Evolutionary conservation across 2,888 invertebrate species (phyloP).

Genomic region (Phania funesta): DNA sequence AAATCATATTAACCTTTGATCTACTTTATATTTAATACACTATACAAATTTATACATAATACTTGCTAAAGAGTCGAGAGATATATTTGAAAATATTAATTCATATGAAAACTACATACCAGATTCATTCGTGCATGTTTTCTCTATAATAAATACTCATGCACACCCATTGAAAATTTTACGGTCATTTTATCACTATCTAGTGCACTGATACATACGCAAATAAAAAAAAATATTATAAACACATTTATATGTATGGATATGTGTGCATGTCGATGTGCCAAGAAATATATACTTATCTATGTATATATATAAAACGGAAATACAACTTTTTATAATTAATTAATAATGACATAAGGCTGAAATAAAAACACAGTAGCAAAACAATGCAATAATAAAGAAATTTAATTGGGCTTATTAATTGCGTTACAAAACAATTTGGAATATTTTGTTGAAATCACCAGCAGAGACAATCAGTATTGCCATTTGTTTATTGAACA

Average conservation of each 20-base stretch:
- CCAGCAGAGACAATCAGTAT: too few species aligned
- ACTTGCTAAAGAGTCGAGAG: too few species aligned
- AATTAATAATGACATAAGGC: constrained; percentile 56
- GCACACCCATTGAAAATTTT: neutral
- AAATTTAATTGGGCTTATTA: too few species aligned
- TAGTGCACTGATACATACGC: neutral
- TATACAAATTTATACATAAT: neutral
- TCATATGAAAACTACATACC: neutral
- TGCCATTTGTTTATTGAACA: too few species aligned
- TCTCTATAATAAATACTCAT: too few species aligned
- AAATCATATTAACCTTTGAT: constrained; percentile 61
- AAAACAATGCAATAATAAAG: constrained; percentile 16
- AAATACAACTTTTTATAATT: constrained; percentile 44
- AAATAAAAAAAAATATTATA: neutral
- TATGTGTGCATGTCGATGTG: too few species aligned
- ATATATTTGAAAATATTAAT: neutral
- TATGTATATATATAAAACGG: constrained; percentile 49
- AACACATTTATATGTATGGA: neutral
- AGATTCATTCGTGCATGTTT: constrained; percentile 21
- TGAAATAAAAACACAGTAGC: constrained; percentile 5
- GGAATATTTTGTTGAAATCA: too few species aligned
- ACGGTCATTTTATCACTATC: neutral
- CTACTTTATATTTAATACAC: neutral
- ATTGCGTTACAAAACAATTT: too few species aligned
- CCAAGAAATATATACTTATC: neutral